Conservation (phyloP, 1,140 invertebrate species). For the Conus ventricosus region DNA sequence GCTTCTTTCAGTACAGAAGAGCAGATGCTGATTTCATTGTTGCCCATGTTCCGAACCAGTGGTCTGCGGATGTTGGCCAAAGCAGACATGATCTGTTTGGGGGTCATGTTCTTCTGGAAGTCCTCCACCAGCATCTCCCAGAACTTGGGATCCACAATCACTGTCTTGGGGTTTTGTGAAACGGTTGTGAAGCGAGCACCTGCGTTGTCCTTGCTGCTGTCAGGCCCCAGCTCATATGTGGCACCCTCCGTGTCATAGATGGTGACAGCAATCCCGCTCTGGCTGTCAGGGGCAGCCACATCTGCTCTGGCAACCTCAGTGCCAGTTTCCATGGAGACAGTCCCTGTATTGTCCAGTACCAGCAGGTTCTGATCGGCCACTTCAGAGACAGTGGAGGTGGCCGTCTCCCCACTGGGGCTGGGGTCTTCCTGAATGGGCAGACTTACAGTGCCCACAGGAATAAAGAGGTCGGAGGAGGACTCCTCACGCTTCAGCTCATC, state of each 20-base stretch:
- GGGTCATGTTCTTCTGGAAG: conserved; percentile 52
- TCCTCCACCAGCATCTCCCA: conserved; percentile 51
- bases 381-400: conserved; percentile 43
- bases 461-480: conserved; percentile 49
- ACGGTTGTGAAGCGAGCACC: conserved; percentile 41
- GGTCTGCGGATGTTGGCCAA: conserved; percentile 41
- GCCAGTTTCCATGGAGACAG: not conserved
- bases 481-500: conserved; percentile 46
- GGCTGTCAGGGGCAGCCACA: conserved; percentile 40
- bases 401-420: conserved; percentile 41
- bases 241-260: conserved; percentile 44
- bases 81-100: conserved; percentile 47
- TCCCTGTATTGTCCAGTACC: conserved; percentile 12
- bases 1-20: conserved; percentile 48
- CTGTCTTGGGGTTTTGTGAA: conserved; percentile 42
- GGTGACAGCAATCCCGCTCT: conserved; percentile 47
- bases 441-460: conserved; percentile 46
- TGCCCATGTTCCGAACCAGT: conserved; percentile 45
- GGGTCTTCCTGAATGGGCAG: conserved; percentile 36
- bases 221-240: conserved; percentile 45
- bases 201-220: conserved; percentile 45
- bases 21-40: conserved; percentile 48
- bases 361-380: conserved; percentile 41
- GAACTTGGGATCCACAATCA: conserved; percentile 48
- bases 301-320: conserved; percentile 18